Evolutionary conservation across 2,888 invertebrate species (phyloP), one percentile per base, ranked within the genome.

Genomic region (Meghimatium bilineatum): DNA sequence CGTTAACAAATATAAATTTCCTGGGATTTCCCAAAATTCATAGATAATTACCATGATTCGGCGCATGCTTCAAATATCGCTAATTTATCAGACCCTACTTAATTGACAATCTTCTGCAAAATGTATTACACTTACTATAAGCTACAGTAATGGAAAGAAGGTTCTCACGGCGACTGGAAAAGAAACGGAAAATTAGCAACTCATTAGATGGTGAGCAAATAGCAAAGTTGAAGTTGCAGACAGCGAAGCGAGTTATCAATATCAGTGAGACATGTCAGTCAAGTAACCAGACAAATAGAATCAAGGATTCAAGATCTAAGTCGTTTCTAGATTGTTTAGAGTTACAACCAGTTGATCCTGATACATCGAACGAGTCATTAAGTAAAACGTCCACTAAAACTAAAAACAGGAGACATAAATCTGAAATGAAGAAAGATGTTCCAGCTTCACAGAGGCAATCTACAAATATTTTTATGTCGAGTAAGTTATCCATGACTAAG

Each of bases 261-360:
- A 12, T 29, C 8, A 72, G n/a, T 29, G 12, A 2, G 44, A 17
- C 12, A 72, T 20, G n/a, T 72, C 44, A 44, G 44, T 72, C 44
- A n/a, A 36, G 36, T 71, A 38, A 38, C 10, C 26, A 26, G 20
- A 71, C 36, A 36, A 36, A 80, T 17, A 80, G 29, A 60, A 38
- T 2, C 29, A 29, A 74, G 32, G 69, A 82, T 52, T 74, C 67
- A 2, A 82, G 36, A 67, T 49, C 82, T 10, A 82, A 76, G 34
- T 49, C 67, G 23, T 82, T 82, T 76, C 76, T 82, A 20, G 72
- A 82, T 26, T 82, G 82, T 32, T 34, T 82, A 34, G 76, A 76
- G 34, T 34, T 82, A 26, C 75, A 82, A n/a, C 82, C 82, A 32
- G 82, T 82, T 32, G 44, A 81, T 32, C 29, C 38, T 29, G 69